Base-by-base conservation (phyloP, 2,888 invertebrate genomes). In the Mesoligia furuncula region DNA sequence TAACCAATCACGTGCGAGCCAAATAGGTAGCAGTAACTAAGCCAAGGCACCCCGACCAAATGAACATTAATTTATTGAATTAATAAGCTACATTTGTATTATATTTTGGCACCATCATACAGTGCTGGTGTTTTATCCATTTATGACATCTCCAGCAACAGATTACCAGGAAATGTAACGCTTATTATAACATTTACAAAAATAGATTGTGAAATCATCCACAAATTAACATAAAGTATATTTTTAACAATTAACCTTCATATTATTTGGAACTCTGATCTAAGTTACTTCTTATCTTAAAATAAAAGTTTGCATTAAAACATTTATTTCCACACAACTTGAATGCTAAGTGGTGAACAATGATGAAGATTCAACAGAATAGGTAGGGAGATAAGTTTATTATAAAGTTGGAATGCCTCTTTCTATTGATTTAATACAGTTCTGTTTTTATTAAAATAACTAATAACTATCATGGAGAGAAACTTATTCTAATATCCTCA, bases 401-500 rank as follows among this genome's bases (percentile, higher is more conserved):
- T 66, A 48, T 24, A 6, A 54, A 48, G 39, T 51, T 82, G 36
- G 36, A 79, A 79, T 73, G 5, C 13, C n/a, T 20, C 27, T 36
- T 1, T 20, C 42, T 0, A 27, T 27, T n/a, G 27, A 57, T 27
- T n/a, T 27, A 9, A 59, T 8, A 57, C n/a, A 66, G n/a, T 45
- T 39, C 20, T 57, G 20, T 48, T 48, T 71, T 57, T n/a, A 11
- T n/a, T 11, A 8, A 54, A 61, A 66, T 61, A 7, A 51, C 48
- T 24, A 57, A 45, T 36, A 62, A 51, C 24, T 9, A 54, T 66
- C 48, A 5, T 31, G 39, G 1, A 71, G 75, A 80, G 71, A 79
- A 80, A 75, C 69, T 69, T 57, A 80, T 62, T 62, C 24, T 27
- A 69, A 31, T 62, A 77, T 62, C 67, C 67, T 77, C 54, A 79